phyloP scores from a whole-genome alignment of 2,797 vertebrate genomes.

The Menidia menidia region DNA sequence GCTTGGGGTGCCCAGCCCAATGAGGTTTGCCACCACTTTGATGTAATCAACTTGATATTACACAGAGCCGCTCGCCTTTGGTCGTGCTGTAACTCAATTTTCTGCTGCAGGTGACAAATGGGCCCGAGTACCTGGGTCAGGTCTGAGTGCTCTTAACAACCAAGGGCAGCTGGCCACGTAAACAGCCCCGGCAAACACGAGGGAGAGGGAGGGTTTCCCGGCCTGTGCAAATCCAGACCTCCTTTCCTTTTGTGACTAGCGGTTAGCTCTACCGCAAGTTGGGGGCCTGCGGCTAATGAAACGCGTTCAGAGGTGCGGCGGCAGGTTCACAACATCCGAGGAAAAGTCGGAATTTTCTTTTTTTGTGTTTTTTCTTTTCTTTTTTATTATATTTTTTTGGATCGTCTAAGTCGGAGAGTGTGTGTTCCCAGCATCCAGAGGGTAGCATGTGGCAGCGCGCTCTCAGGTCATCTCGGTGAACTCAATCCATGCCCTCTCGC shows the following conservation, averaged over 20 bases:
- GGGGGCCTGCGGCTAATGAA: slow-evolving; percentile 29
- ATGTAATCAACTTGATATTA: slow-evolving; percentile 99
- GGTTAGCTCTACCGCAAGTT: slow-evolving; percentile 37
- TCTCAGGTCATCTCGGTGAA: slow-evolving; percentile 13
- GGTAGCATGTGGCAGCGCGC: slow-evolving; percentile 12
- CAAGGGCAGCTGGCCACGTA: slow-evolving; percentile 70
- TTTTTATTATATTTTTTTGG: slow-evolving; percentile 12
- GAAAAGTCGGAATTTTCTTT: neutral
- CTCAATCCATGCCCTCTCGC: slow-evolving; percentile 6
- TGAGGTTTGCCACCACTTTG: slow-evolving; percentile 99
- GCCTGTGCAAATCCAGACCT: slow-evolving; percentile 45
- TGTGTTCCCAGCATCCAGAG: slow-evolving; percentile 24
- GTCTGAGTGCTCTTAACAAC: slow-evolving; percentile 79
- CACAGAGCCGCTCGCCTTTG: slow-evolving; percentile 97
- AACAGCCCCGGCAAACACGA: slow-evolving; percentile 63
- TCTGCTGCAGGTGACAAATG: slow-evolving; percentile 99
- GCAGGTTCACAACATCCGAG: slow-evolving; percentile 16
- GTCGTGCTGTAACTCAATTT: slow-evolving; percentile 99
- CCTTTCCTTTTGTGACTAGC: slow-evolving; percentile 26
- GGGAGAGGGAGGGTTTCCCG: slow-evolving; percentile 39
- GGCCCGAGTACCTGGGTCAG: slow-evolving; percentile 89
- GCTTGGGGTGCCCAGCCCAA: slow-evolving; percentile 95
- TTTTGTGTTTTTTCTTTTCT: too few relatives aligned
- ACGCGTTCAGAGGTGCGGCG: slow-evolving; percentile 31
- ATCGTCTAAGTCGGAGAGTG: slow-evolving; percentile 30